phyloP scores from a whole-genome alignment of 1,140 invertebrate species.

The Scaptomyza montana region DNA sequence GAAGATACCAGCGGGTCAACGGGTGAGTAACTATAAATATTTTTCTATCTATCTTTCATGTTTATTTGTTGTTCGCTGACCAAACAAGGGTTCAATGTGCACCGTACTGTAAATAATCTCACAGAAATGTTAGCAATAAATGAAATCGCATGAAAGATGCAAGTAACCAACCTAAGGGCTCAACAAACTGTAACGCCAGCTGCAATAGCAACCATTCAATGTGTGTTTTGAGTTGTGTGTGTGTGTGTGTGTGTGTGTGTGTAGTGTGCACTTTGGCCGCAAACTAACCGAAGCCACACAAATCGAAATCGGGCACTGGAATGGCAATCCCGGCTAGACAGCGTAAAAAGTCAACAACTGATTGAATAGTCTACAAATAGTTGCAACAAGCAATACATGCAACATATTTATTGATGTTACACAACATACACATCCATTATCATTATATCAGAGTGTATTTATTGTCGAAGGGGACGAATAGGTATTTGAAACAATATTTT shows the following conservation, averaged over 20 bases:
- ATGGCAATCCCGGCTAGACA: slow-evolving; percentile 13
- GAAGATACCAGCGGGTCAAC: slow-evolving; percentile 87
- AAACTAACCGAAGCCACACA: slow-evolving; percentile 52
- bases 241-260: not conserved
- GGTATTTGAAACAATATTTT: too few species aligned
- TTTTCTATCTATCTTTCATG: not conserved
- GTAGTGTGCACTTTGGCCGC: slow-evolving; percentile 52
- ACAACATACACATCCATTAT: slow-evolving; percentile 10
- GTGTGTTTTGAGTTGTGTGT: slow-evolving; percentile 6
- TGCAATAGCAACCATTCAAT: slow-evolving; percentile 14
- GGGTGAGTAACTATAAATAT: slow-evolving; percentile 84
- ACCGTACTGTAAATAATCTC: slow-evolving; percentile 20
- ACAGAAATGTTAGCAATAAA: slow-evolving; percentile 31
- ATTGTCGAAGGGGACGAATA: not conserved
- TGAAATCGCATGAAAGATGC: slow-evolving; percentile 46
- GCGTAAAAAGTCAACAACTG: slow-evolving; percentile 42
- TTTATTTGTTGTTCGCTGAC: slow-evolving; percentile 3
- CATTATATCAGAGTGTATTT: slow-evolving; percentile 7
- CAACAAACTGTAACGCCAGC: slow-evolving; percentile 48
- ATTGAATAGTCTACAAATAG: slow-evolving; percentile 37
- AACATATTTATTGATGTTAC: slow-evolving; percentile 5
- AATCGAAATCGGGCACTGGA: slow-evolving; percentile 17
- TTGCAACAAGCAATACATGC: slow-evolving; percentile 5
- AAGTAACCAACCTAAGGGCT: slow-evolving; percentile 11
- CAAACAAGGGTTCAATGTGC: slow-evolving; percentile 9